Base-by-base conservation (phyloP, 2,797 vertebrate species). In the Rhabdophis nuchalis region DNA sequence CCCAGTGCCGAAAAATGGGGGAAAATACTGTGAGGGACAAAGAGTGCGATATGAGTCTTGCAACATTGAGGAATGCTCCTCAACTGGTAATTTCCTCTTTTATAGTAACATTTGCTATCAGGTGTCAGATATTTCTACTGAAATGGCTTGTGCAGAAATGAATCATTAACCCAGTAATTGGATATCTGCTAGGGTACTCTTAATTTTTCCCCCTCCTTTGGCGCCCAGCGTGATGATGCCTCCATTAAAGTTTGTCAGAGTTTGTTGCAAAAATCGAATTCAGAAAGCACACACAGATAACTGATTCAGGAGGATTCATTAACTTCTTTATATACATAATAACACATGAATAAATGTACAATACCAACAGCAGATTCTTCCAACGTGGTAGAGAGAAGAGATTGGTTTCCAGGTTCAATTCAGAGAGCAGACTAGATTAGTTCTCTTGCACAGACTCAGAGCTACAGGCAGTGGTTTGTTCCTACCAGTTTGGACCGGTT, bases 21-120 rank as follows among this genome's bases (percentile, higher is more conserved):
- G 99, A 92, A 97, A 95, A 90, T 99, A 99, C 97, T 99, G 99
- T 58, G 97, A 99, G 94, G 99, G 99, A 1, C 98, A 98, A 95
- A 97, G 99, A 89, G 97, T 98, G 93, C 98, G 97, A 93, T 99
- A 99, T 97, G 98, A 98, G 96, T 99, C 99, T 9, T 99, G 99
- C 96, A 98, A 98, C 97, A 98, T 97, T 0, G 90, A 98, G 18
- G 97, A 98, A 86, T 99, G 99, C 94, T 97, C 97, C 0, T 93
- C 93, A 0, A 94, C 98, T 0, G 99, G 99, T 99, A 97, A 98
- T 64, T 41, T 0, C 58, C 90, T 27, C 60, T 90, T 72, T 89
- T 56, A 41, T 0, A 12, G n/a, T 77, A 68, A 56, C 5, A 1
- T 60, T 61, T 12, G 14, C 87, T 90, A 52, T 89, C 18, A 58